Base-by-base conservation (phyloP, 2,797 vertebrate genomes). In the Cheirogaleus major region DNA sequence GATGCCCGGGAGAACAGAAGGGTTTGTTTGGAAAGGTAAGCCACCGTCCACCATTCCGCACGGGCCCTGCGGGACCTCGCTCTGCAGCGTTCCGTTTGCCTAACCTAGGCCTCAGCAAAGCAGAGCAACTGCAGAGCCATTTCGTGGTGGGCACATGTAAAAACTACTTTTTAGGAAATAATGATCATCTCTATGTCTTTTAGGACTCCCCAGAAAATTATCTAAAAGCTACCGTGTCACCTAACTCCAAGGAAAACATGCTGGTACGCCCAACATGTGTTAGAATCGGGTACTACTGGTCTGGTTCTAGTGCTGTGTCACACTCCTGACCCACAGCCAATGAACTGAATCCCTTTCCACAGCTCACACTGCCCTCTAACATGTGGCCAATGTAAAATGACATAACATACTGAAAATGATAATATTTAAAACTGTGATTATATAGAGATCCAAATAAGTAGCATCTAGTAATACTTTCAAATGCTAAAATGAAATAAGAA, bases 281-380 rank as follows among this genome's bases (percentile, higher is more conserved):
- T 97, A 96, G 96, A 95, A 94, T 94, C 75, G 92, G 92, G 85
- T 79, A 91, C 7, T 8, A 38, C 41, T 70, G 94, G 97, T 98
- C 98, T 97, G 98, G 97, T 97, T 97, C 97, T 91, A 91, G 84
- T 7, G 0, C 95, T 89, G 72, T 45, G 4, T 97, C 95, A 95
- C 92, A 75, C 93, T 97, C 93, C 67, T 0, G 95, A 97, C 80
- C 89, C 92, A 30, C 89, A 35, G 87, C 70, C 96, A 80, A 52
- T 76, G 95, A 89, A 80, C 82, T 90, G 97, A 97, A 98, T 87
- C 59, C 86, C 80, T 97, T 97, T 89, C 95, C 98, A 98, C 98
- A 92, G 27, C 27, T 84, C 89, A 97, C 96, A 97, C 85, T 83
- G 89, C 83, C 95, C 89, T 91, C 59, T 95, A 96, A 97, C 96